Evolutionary conservation across 2,888 invertebrate species (phyloP).

Genomic region (Dicroscelio sp.): DNA sequence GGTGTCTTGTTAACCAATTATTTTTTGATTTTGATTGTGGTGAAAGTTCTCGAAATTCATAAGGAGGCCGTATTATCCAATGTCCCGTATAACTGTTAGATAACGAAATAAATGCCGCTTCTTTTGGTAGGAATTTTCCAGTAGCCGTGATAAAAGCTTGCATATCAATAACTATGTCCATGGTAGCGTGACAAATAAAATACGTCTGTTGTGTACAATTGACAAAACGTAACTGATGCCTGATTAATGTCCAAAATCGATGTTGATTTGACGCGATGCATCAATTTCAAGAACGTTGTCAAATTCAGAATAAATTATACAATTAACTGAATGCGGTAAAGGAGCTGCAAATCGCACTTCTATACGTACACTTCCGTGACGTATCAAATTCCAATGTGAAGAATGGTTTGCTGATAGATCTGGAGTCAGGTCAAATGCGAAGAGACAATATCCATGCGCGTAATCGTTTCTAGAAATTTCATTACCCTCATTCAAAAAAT

Average conservation of each 20-base stretch:
- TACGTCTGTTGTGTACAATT: too few species aligned
- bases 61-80: slow-evolving; percentile 15
- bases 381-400: slow-evolving; percentile 77
- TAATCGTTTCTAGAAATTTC: slow-evolving; percentile 74
- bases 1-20: slow-evolving; percentile 8
- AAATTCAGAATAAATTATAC: slow-evolving; percentile 85
- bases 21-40: background rate
- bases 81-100: background rate
- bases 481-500: slow-evolving; percentile 82
- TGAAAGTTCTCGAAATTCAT: background rate
- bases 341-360: slow-evolving; percentile 82
- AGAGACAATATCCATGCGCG: slow-evolving; percentile 79
- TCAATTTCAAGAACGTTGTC: slow-evolving; percentile 88
- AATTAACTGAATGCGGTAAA: slow-evolving; percentile 69
- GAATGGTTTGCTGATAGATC: slow-evolving; percentile 82
- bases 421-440: slow-evolving; percentile 86
- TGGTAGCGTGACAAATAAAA: background rate
- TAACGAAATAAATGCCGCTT: background rate
- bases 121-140: slow-evolving; percentile 12
- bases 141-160: slow-evolving; percentile 6
- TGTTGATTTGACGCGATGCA: slow-evolving; percentile 51
- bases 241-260: slow-evolving; percentile 28
- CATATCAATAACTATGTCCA: slow-evolving; percentile 41
- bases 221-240: background rate
- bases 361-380: slow-evolving; percentile 83